Evolutionary conservation across 2,113 vertebrate genomes (phyloP), one percentile per base, ranked within the genome.

Genomic region (Cyrtonyx montezumae): DNA sequence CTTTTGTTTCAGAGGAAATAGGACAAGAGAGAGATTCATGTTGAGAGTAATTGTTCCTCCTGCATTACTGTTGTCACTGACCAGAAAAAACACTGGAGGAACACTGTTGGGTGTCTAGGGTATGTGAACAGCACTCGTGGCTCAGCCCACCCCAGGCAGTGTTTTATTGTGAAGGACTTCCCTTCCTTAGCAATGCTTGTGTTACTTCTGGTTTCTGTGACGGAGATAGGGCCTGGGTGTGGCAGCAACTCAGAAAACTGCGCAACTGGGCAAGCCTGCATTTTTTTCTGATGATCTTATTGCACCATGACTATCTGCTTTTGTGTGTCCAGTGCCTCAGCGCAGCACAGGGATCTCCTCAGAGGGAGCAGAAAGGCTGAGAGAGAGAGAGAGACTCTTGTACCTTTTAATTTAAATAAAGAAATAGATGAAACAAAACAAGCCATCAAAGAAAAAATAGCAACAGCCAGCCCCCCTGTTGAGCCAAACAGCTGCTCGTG

Each of bases 31-130:
- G 36, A 61, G 28, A n/a, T 61, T 70, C 4, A 1, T 69, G 1
- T 80, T 70, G 48, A 58, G 49, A 56, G 14, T 32, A 46, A 5
- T 0, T 0, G 0, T 18, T 21, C 21, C 51, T 77, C 22, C 37
- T 46, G 12, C 3, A 1, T 69, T 88, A 8, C 17, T 22, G 2
- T 45, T 48, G 56, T 37, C 42, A 19, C 8, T 58, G 32, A 37
- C 3, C 18, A 5, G 8, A 10, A 20, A 30, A 61, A 43, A 10
- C 6, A 2, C 28, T 69, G 58, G 30, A 42, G 49, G 19, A 79
- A 17, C 34, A n/a, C 23, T 28, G 7, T 1, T 4, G 28, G 40
- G 11, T 22, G 42, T 10, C 32, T 76, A 32, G 36, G 45, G 61
- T 25, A 56, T 30, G 22, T 4, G 8, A 74, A 5, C 14, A 80